These are phyloP conservation scores for Argentina silus DNA, from an alignment of 2,797 vertebrate genomes.

Conservation along the genomic window DNA sequence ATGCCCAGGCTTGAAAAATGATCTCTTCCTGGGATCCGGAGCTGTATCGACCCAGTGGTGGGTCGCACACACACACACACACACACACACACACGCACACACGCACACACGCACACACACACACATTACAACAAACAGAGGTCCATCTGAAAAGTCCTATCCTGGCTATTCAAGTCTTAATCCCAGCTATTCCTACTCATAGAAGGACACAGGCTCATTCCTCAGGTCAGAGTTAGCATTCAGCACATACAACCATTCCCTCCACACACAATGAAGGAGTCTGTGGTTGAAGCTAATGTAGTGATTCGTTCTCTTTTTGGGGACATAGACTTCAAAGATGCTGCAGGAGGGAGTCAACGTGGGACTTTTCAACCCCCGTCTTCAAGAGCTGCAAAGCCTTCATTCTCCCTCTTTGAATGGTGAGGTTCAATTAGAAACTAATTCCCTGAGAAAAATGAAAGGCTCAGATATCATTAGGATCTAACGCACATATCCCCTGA, in stretches of 20 bases:
- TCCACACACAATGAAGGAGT: slow-evolving; percentile 34
- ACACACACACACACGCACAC: slow-evolving; percentile 22
- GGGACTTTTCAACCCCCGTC: slow-evolving; percentile 19
- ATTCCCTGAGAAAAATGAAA: slow-evolving; percentile 8
- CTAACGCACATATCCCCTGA: background rate
- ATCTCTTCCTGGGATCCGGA: slow-evolving; percentile 54
- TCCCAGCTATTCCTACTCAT: background rate
- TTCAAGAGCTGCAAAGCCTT: slow-evolving; percentile 7
- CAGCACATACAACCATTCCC: slow-evolving; percentile 56
- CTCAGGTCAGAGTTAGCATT: slow-evolving; percentile 56
- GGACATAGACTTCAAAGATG: slow-evolving; percentile 31
- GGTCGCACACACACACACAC: slow-evolving; percentile 12
- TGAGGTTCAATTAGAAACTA: background rate
- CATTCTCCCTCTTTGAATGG: slow-evolving; percentile 3
- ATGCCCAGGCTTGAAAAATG: slow-evolving; percentile 70
- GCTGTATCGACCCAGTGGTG: slow-evolving; percentile 58
- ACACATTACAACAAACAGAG: background rate
- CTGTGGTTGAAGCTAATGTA: slow-evolving; percentile 28
- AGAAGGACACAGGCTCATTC: slow-evolving; percentile 22
- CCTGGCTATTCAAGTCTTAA: background rate
- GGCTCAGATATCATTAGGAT: background rate
- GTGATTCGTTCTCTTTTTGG: slow-evolving; percentile 45
- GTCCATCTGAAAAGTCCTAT: background rate
- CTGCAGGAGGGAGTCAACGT: slow-evolving; percentile 17
- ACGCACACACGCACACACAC: background rate